A percentile compares a stretch with the other conserved stretches of the same genome.
Conservation (phyloP, 2,888 invertebrate genomes). For the Ornithoptera priamus region DNA sequence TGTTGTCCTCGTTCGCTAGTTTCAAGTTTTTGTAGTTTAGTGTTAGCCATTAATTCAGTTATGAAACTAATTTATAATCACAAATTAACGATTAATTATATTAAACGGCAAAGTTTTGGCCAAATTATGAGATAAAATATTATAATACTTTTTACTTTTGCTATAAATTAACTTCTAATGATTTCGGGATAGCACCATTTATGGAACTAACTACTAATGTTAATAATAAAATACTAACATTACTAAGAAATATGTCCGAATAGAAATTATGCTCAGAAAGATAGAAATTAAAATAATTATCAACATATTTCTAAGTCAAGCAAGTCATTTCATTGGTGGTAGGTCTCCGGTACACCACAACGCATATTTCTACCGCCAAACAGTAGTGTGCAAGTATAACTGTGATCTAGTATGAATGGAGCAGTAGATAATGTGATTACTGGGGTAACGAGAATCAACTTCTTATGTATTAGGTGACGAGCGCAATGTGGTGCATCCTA, state of each 20-base stretch:
- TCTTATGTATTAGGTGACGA: too few species aligned
- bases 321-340: too few species aligned
- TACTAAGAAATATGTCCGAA: neutral
- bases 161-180: slow-evolving; percentile 4
- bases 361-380: too few species aligned
- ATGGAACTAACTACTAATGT: neutral
- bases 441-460: too few species aligned
- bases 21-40: neutral
- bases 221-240: neutral
- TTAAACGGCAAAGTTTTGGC: neutral
- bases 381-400: too few species aligned
- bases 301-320: too few species aligned
- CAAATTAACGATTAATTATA: slow-evolving; percentile 12
- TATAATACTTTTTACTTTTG: neutral
- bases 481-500: too few species aligned
- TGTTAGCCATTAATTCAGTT: neutral
- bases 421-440: too few species aligned
- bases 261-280: too few species aligned
- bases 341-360: too few species aligned
- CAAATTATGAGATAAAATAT: slow-evolving; percentile 2
- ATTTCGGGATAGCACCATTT: slow-evolving; percentile 6
- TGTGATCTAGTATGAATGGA: too few species aligned
- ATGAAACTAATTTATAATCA: slow-evolving; percentile 1
- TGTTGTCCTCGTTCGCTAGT: neutral
- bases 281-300: too few species aligned